phyloP scores from a whole-genome alignment of 2,888 invertebrate species.

The Athrips mouffetella region DNA sequence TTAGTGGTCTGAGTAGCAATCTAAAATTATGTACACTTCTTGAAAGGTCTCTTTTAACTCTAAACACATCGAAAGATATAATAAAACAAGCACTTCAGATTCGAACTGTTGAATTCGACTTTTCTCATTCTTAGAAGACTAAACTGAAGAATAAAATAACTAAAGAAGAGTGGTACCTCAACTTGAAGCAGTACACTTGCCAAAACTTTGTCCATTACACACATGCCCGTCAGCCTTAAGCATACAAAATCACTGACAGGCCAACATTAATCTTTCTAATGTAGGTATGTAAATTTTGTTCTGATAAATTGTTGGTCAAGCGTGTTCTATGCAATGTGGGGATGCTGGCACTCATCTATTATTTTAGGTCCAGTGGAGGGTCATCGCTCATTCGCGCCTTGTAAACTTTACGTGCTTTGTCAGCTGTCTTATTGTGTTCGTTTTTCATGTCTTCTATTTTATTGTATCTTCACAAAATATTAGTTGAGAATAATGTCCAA shows the following conservation, averaged over 20 bases:
- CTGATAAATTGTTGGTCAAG: conserved; percentile 50
- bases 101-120: too few species aligned
- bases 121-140: too few species aligned
- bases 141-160: too few species aligned
- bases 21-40: too few species aligned
- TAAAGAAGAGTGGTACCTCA: too few species aligned
- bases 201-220: conserved; percentile 33
- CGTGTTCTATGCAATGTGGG: conserved; percentile 23
- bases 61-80: too few species aligned
- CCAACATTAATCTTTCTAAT: conserved; percentile 48
- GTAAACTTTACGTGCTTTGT: conserved; percentile 28
- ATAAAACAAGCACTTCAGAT: too few species aligned
- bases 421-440: conserved; percentile 16
- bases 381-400: conserved; percentile 37
- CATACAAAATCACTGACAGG: conserved; percentile 38
- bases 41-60: too few species aligned
- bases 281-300: conserved; percentile 51
- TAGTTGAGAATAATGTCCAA: background rate
- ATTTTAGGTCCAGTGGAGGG: conserved; percentile 30
- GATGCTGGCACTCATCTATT: conserved; percentile 35
- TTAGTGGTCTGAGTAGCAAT: too few species aligned
- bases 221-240: conserved; percentile 26
- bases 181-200: too few species aligned
- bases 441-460: background rate
- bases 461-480: background rate